Evolutionary conservation across 2,797 vertebrate species (phyloP).

Genomic region (Masticophis lateralis): DNA sequence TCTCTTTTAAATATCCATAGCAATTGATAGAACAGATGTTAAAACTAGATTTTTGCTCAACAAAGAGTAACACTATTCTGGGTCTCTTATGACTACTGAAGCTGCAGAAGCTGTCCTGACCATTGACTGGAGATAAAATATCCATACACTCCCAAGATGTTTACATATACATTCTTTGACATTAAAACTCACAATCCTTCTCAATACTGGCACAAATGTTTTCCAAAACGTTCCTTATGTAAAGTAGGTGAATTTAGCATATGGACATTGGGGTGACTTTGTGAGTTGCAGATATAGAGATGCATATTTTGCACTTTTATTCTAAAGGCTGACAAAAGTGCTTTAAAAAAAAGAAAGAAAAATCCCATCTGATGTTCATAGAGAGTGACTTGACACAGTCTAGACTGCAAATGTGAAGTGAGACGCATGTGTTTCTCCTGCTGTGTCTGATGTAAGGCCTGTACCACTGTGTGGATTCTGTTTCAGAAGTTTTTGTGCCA

Average conservation of each 20-base stretch:
- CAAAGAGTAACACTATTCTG: background rate
- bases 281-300: background rate
- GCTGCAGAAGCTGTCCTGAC: background rate
- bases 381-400: background rate
- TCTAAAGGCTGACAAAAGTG: background rate
- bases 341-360: background rate
- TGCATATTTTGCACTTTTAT: background rate
- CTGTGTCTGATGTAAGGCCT: background rate
- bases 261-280: background rate
- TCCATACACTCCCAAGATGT: background rate
- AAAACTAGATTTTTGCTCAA: background rate
- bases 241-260: background rate
- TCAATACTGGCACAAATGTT: background rate
- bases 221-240: background rate
- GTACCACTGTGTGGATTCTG: background rate
- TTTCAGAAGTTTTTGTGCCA: background rate
- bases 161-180: background rate
- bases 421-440: background rate
- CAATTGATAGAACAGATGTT: background rate
- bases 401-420: constrained; percentile 15
- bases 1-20: background rate
- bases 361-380: background rate
- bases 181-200: background rate
- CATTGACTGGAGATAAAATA: background rate
- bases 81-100: background rate